Conservation (phyloP, 2,888 invertebrate genomes). For the Quadroppia sp. region DNA sequence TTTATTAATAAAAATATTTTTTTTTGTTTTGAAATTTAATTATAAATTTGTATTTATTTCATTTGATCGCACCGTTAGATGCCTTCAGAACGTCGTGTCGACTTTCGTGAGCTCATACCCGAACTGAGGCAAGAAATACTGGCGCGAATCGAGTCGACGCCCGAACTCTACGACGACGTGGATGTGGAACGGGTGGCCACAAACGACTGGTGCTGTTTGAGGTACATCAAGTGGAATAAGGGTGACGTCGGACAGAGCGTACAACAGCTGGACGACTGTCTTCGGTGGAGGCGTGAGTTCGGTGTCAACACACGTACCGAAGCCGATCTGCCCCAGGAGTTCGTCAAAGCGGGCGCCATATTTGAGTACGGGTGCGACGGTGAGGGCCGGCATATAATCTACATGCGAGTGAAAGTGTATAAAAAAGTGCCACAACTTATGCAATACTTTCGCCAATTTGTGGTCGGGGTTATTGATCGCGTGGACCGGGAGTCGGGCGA, state of each 20-base stretch:
- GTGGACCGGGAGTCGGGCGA: slow-evolving; percentile 13
- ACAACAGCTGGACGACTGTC: slow-evolving; percentile 15
- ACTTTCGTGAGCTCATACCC: not conserved
- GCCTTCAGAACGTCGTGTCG: not conserved
- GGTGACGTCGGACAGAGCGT: slow-evolving; percentile 23
- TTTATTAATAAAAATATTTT: too few relatives aligned
- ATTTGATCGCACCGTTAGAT: too few relatives aligned
- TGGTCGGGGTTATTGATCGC: slow-evolving; percentile 30
- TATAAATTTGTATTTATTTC: too few relatives aligned
- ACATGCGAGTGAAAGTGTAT: slow-evolving; percentile 38
- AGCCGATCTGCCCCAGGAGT: slow-evolving; percentile 33
- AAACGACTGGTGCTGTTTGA: slow-evolving; percentile 26
- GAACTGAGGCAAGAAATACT: slow-evolving; percentile 23
- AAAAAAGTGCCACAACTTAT: slow-evolving; percentile 28
- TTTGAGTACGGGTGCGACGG: slow-evolving; percentile 29
- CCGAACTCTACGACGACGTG: slow-evolving; percentile 28
- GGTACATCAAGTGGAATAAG: slow-evolving; percentile 36
- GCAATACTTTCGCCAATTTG: slow-evolving; percentile 29
- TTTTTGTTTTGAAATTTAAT: too few relatives aligned
- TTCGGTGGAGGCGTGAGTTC: slow-evolving; percentile 35
- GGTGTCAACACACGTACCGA: slow-evolving; percentile 21
- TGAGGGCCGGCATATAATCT: slow-evolving; percentile 18
- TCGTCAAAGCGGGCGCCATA: slow-evolving; percentile 34
- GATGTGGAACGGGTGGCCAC: slow-evolving; percentile 16
- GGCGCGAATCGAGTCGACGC: not conserved